Evolutionary conservation across 1,140 invertebrate species (phyloP).

Genomic region (Polypedilum vanderplanki): DNA sequence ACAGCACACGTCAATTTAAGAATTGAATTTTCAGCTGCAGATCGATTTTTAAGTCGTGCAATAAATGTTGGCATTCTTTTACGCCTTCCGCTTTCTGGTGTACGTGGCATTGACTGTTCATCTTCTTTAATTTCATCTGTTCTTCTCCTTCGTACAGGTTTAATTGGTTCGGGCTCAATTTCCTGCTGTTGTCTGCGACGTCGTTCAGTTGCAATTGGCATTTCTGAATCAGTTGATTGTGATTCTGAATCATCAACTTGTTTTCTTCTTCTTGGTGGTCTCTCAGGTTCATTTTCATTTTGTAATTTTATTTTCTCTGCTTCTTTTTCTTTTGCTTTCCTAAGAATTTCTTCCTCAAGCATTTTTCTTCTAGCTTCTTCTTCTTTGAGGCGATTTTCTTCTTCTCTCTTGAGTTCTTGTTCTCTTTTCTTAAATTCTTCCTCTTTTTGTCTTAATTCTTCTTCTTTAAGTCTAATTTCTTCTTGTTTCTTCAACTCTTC

Average conservation of each 20-base stretch:
- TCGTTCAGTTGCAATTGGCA: not conserved
- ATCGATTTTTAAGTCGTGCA: constrained; percentile 67
- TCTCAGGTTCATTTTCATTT: constrained; percentile 36
- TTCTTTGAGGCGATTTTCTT: too few species aligned
- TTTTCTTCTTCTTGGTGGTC: constrained; percentile 41
- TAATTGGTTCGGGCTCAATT: constrained; percentile 38
- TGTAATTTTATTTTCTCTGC: constrained; percentile 29
- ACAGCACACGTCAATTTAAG: constrained; percentile 80
- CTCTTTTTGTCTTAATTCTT: too few species aligned
- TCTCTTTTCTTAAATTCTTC: too few species aligned
- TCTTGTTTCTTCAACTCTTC: too few species aligned
- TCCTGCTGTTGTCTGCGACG: not conserved
- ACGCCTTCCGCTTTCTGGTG: constrained; percentile 41
- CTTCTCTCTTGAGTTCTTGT: too few species aligned
- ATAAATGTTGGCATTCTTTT: constrained; percentile 40
- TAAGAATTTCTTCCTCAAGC: constrained; percentile 32
- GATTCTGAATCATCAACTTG: constrained; percentile 33
- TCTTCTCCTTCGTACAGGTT: constrained; percentile 41
- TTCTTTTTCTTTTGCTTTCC: constrained; percentile 30
- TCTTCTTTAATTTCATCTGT: constrained; percentile 40
- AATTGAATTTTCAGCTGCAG: constrained; percentile 61
- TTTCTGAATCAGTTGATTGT: not conserved
- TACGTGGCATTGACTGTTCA: constrained; percentile 34
- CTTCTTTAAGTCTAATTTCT: too few species aligned
- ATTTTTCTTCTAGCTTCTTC: constrained; percentile 3